A percentile compares a stretch with the other conserved stretches of the same genome.
These are phyloP conservation scores for Drosophila ficusphila DNA, from an alignment of 1,140 invertebrate species.

Conservation along the genomic window DNA sequence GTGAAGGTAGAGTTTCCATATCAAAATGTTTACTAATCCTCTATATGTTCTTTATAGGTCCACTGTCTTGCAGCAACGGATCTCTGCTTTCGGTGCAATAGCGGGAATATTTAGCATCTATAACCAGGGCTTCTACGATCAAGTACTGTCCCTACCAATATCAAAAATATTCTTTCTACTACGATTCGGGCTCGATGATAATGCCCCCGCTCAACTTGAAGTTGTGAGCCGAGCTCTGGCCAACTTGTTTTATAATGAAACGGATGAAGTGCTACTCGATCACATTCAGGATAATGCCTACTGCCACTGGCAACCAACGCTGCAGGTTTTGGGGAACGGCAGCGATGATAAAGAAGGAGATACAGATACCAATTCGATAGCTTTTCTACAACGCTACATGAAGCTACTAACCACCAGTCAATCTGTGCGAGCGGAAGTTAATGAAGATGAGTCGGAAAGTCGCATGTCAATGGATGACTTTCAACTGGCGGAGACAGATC, in stretches of 20 bases:
- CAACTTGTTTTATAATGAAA: conserved; percentile 89
- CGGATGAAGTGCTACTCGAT: conserved; percentile 91
- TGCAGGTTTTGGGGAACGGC: conserved; percentile 83
- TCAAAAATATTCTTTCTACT: conserved; percentile 91
- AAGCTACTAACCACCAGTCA: conserved; percentile 55
- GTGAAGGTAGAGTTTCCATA: neutral
- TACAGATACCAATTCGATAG: conserved; percentile 61
- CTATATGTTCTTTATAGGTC: conserved; percentile 80
- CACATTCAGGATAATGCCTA: conserved; percentile 88
- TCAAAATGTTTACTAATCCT: neutral
- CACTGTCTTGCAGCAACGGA: conserved; percentile 91
- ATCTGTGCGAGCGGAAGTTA: conserved; percentile 55
- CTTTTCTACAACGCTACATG: conserved; percentile 72
- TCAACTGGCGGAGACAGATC: conserved; percentile 91
- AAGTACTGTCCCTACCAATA: conserved; percentile 87
- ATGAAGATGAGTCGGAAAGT: conserved; percentile 85
- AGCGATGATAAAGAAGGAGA: conserved; percentile 21
- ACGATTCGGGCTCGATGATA: conserved; percentile 94
- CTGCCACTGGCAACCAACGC: conserved; percentile 87
- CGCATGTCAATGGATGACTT: conserved; percentile 91
- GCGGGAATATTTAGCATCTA: conserved; percentile 91
- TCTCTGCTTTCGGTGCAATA: conserved; percentile 90
- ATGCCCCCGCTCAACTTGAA: conserved; percentile 89
- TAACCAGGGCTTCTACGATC: conserved; percentile 89
- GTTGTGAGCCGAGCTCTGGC: conserved; percentile 90